Evolutionary conservation across 2,888 invertebrate genomes (phyloP), one percentile per base, ranked within the genome.

Genomic region (Parnassius smintheus): DNA sequence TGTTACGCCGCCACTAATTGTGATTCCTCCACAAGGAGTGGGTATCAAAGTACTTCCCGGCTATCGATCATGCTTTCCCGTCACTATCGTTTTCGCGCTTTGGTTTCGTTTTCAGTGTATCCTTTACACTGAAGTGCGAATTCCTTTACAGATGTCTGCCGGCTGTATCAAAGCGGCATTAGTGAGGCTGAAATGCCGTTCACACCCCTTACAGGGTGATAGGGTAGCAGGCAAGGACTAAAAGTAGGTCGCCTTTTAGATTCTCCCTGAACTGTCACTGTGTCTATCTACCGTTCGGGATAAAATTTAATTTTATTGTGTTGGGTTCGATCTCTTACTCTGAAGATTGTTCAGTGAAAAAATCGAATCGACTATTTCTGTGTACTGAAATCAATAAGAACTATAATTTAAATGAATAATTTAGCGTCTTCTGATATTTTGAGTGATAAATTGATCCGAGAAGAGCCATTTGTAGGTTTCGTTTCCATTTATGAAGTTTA

Each of bases 231-330:
- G 72, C 73, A 74, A 73, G 75, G 75, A 78, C 75, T 76, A 75
- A 68, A 72, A 63, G 77, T 82, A 89, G 88, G 81, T 89, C 88
- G 90, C 86, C 88, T 86, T 81, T 70, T 71, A 70, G 68, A 63
- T 71, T 73, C 70, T 68, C 76, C 78, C 70, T 75, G 76, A 65
- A 68, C 68, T 76, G 80, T 81, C 86, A 81, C 79, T 83, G 78
- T 78, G 80, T 12, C 56, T 53, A 12, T 78, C 78, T 68, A 68
- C 52, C 78, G 79, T 73, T 77, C 73, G 85, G 82, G 82, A 86
- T 85, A 82, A 83, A 86, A 78, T 82, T 85, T 86, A 90, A 89
- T 88, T 87, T 89, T 86, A 88, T 88, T 87, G 83, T 82, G 81
- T 78, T 74, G 73, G 70, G 76, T 83, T 86, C 85, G 83, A 86